Conservation (phyloP, 2,888 invertebrate genomes). For the Epinotia brunnichana region DNA sequence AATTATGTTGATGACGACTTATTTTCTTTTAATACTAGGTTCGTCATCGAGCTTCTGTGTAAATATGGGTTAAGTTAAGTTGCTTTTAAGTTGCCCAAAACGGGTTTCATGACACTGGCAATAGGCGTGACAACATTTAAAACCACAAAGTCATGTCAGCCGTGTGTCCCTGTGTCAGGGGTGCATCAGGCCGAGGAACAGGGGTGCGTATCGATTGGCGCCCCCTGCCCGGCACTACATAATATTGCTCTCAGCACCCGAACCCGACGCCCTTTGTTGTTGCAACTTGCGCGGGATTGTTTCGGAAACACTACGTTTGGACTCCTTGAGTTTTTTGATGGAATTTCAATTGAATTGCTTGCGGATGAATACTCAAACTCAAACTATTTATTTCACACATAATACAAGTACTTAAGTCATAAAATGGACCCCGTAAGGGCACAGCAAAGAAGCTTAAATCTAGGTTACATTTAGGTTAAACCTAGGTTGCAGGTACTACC, state of each 20-base stretch:
- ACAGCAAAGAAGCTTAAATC: too few species aligned
- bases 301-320: slow-evolving; percentile 59
- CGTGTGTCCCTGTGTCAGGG: slow-evolving; percentile 57
- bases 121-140: slow-evolving; percentile 1
- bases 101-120: not conserved
- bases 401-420: too few species aligned
- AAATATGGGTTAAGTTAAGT: not conserved
- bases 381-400: too few species aligned
- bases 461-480: too few species aligned
- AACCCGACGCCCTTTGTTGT: slow-evolving; percentile 65
- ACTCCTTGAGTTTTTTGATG: slow-evolving; percentile 43
- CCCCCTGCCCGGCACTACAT: slow-evolving; percentile 62
- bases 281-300: slow-evolving; percentile 67
- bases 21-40: not conserved
- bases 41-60: not conserved
- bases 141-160: slow-evolving; percentile 32
- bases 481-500: too few species aligned
- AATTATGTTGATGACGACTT: not conserved
- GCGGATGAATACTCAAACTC: too few species aligned
- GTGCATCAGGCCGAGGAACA: slow-evolving; percentile 73
- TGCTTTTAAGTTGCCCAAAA: not conserved
- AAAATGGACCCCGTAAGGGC: too few species aligned
- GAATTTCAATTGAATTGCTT: slow-evolving; percentile 32
- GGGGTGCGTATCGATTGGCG: slow-evolving; percentile 80
- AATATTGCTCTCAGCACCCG: slow-evolving; percentile 66